Base-by-base conservation (phyloP, 2,113 vertebrate species). In the Microcebus tavaratra region DNA sequence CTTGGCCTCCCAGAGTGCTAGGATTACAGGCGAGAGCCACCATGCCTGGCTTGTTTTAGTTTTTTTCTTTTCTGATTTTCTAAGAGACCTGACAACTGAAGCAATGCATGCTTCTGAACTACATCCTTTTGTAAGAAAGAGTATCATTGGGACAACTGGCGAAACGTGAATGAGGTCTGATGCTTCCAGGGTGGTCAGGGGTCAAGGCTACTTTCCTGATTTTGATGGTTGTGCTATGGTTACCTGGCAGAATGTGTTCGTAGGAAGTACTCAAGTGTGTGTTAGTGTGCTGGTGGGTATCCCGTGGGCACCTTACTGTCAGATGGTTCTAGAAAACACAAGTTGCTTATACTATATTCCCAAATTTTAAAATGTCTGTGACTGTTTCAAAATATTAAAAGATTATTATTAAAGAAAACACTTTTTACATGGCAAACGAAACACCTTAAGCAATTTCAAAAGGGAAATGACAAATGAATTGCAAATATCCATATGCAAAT, bases 51-150 rank as follows among this genome's bases (percentile, higher is more conserved):
- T 1, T 45, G 45, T 45, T 48, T 50, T 11, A 2, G 55, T 55
- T 55, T 55, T 61, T 61, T 4, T 53, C 65, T 55, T n/a, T 31
- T 8, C 59, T 45, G 36, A 39, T 39, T 18, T 45, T 79, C 48
- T 11, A 5, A 36, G 25, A 63, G 34, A 75, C 23, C 42, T 68
- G 18, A 53, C 42, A 12, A 1, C 67, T 4, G 34, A 20, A 34
- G 48, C 61, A 3, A 0, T 3, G n/a, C 3, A 2, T 17, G 61
- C 6, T 27, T 14, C 34, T 39, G 11, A 63, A 6, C 34, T 12
- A 12, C 55, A 5, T n/a, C 18, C 18, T 68, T 53, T n/a, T 42
- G n/a, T 4, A 20, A 1, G 23, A 67, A 68, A 90, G 27, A 34
- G n/a, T 31, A 17, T 55, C 14, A 23, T 6, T 42, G 48, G n/a